Percentiles rank a stretch among this genome's conserved stretches.
Evolutionary conservation across 2,113 vertebrate genomes (phyloP).

Genomic region (Odontesthes bonariensis): DNA sequence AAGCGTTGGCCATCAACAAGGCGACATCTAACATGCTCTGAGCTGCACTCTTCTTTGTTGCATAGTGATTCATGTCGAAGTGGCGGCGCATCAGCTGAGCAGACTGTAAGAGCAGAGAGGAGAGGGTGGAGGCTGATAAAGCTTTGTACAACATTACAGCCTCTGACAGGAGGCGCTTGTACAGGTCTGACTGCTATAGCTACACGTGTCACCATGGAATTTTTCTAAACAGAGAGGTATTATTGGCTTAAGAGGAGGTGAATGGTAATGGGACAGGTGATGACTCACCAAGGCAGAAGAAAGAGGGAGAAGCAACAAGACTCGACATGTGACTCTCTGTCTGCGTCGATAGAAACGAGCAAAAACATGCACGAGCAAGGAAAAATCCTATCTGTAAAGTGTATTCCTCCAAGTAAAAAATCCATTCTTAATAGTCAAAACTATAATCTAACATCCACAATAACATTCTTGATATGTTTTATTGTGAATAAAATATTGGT

Average conservation of each 20-base stretch:
- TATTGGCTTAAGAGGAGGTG: too few relatives aligned
- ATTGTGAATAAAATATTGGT: too few relatives aligned
- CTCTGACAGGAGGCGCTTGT: too few relatives aligned
- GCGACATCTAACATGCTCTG: constrained; percentile 94
- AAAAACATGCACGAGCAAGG: background rate
- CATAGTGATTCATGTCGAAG: constrained; percentile 91
- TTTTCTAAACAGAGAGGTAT: too few relatives aligned
- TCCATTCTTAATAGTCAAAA: too few relatives aligned
- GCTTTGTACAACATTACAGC: too few relatives aligned
- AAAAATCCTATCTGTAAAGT: too few relatives aligned
- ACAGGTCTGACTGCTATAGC: background rate
- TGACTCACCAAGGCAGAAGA: constrained; percentile 28
- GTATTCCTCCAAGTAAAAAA: too few relatives aligned
- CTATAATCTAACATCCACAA: too few relatives aligned
- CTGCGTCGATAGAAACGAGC: background rate
- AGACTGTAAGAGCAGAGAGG: constrained; percentile 29
- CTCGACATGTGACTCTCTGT: background rate
- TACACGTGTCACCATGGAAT: background rate
- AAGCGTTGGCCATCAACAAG: constrained; percentile 93
- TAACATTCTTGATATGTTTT: too few relatives aligned
- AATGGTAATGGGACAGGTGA: constrained; percentile 5
- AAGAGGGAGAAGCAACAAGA: constrained; percentile 10
- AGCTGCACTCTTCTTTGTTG: constrained; percentile 91
- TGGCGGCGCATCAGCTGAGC: constrained; percentile 41
- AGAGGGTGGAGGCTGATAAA: background rate